Conservation (phyloP, 2,797 vertebrate genomes). For the Huso huso region DNA sequence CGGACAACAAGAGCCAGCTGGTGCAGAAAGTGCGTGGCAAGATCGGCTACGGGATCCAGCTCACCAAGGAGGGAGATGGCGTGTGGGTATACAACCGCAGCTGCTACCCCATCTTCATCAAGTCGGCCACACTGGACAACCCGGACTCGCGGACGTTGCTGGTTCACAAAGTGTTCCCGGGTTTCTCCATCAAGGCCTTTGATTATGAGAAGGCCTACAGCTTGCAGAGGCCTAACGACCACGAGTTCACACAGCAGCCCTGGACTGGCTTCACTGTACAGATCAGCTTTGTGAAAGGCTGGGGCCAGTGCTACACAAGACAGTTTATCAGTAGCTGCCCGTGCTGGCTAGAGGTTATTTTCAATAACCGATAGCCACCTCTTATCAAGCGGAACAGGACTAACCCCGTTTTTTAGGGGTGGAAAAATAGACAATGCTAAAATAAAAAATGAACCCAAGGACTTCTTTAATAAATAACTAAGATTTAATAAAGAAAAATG, state of each 20-base stretch:
- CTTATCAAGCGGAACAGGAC: conserved; percentile 28
- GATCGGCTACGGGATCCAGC: conserved; percentile 94
- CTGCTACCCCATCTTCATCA: conserved; percentile 97
- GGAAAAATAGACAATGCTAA: conserved; percentile 40
- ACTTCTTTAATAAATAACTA: conserved; percentile 75
- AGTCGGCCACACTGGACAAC: conserved; percentile 99
- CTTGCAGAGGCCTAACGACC: conserved; percentile 92
- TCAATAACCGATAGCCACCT: conserved; percentile 83
- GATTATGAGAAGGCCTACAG: conserved; percentile 93
- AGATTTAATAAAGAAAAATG: conserved; percentile 96
- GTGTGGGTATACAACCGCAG: conserved; percentile 98
- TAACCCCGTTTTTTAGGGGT: conserved; percentile 23
- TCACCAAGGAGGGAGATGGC: conserved; percentile 87
- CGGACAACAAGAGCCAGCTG: conserved; percentile 91
- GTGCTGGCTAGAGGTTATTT: conserved; percentile 96
- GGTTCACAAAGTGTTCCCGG: conserved; percentile 96
- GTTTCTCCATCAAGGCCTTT: conserved; percentile 96
- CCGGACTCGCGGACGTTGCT: conserved; percentile 89
- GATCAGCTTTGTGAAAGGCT: conserved; percentile 98
- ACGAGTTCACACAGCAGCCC: conserved; percentile 94
- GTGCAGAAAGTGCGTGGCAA: conserved; percentile 94
- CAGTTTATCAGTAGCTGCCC: conserved; percentile 98
- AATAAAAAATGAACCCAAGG: conserved; percentile 49
- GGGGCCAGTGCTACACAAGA: conserved; percentile 97
- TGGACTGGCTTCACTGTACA: conserved; percentile 94